These are phyloP conservation scores for Caenorhabditis angaria DNA, from an alignment of 2,888 invertebrate genomes.

Conservation along the genomic window DNA sequence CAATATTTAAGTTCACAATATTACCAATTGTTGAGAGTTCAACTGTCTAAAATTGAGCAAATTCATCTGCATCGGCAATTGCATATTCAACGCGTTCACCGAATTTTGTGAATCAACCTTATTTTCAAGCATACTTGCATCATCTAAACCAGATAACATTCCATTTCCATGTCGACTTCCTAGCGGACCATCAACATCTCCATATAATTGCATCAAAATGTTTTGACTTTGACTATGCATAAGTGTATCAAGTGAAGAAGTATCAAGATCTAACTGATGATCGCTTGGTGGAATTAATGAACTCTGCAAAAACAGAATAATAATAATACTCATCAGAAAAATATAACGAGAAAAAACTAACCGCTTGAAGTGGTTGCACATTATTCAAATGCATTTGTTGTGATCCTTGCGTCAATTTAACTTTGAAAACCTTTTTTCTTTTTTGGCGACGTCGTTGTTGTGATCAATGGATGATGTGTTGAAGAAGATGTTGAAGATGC, in stretches of 20 bases:
- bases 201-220: slow-evolving; percentile 54
- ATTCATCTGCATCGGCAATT: slow-evolving; percentile 50
- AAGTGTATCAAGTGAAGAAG: slow-evolving; percentile 54
- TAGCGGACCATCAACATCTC: slow-evolving; percentile 40
- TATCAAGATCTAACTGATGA: slow-evolving; percentile 59
- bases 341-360: slow-evolving; percentile 13
- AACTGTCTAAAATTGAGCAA: slow-evolving; percentile 50
- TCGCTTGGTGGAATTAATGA: slow-evolving; percentile 53
- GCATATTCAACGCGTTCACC: slow-evolving; percentile 35
- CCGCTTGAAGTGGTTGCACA: slow-evolving; percentile 53
- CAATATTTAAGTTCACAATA: not conserved
- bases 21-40: slow-evolving; percentile 45
- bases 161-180: slow-evolving; percentile 34
- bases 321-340: no score
- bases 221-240: slow-evolving; percentile 55
- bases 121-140: slow-evolving; percentile 23
- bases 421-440: slow-evolving; percentile 42
- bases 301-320: no score
- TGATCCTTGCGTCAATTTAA: not conserved
- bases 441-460: slow-evolving; percentile 48
- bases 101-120: slow-evolving; percentile 15
- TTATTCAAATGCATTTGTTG: slow-evolving; percentile 29
- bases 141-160: slow-evolving; percentile 44
- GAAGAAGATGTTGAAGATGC: slow-evolving; percentile 34
- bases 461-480: slow-evolving; percentile 51